These are phyloP conservation scores for Eurytoma californica DNA, from an alignment of 2,888 invertebrate genomes.

Conservation along the genomic window DNA sequence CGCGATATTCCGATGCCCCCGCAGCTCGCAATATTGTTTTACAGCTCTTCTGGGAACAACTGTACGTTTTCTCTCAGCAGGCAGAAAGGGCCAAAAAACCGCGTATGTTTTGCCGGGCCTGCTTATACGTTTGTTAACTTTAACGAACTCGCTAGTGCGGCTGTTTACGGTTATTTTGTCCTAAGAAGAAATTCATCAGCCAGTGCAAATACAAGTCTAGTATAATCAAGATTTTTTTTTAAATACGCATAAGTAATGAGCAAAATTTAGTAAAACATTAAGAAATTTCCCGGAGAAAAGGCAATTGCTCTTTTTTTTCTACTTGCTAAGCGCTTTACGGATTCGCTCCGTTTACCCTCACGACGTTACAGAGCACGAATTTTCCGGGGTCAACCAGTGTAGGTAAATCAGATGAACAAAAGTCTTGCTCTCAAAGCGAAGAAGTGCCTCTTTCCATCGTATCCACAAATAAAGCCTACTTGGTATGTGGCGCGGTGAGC, in stretches of 20 bases:
- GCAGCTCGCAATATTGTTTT: constrained; percentile 30
- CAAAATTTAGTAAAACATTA: neutral
- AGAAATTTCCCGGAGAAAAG: neutral
- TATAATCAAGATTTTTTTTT: too few relatives aligned
- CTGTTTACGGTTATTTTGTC: too few relatives aligned
- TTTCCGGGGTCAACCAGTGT: too few relatives aligned
- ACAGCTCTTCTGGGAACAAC: neutral
- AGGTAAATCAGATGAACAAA: neutral
- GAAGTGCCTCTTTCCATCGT: constrained; percentile 17
- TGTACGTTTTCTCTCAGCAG: neutral
- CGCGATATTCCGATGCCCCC: constrained; percentile 8
- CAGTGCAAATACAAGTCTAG: too few relatives aligned
- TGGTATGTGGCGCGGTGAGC: neutral
- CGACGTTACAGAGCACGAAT: too few relatives aligned
- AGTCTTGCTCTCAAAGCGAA: constrained; percentile 21
- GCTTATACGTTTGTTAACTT: neutral
- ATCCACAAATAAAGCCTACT: constrained; percentile 16
- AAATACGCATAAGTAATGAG: too few relatives aligned
- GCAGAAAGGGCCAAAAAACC: neutral
- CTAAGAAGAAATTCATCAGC: too few relatives aligned
- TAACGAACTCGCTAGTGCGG: too few relatives aligned
- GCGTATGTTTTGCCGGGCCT: neutral
- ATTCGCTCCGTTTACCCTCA: too few relatives aligned
- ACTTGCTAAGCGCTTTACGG: too few relatives aligned
- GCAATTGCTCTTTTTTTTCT: neutral